Percentiles rank a stretch among this genome's conserved stretches.
Conservation (phyloP, 2,113 vertebrate genomes). For the Spizaetus ornatus region DNA sequence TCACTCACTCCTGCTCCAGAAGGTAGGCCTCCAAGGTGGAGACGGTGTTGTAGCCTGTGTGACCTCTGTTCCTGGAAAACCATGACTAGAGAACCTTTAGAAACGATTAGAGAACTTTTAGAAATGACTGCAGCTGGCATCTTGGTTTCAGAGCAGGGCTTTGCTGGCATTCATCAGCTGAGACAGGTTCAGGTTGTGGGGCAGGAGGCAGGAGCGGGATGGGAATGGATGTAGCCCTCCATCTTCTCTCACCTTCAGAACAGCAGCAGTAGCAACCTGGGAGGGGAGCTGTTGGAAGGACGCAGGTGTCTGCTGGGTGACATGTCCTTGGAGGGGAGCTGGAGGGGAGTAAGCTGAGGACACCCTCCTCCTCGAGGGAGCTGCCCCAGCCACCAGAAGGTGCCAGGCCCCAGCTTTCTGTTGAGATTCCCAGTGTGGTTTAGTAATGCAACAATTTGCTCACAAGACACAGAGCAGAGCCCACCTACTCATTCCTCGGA, state of each 20-base stretch:
- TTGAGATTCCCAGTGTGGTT: neutral
- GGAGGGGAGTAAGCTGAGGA: neutral
- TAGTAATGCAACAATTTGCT: neutral
- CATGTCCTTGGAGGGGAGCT: neutral
- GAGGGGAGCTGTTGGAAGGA: neutral
- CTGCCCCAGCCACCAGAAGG: neutral
- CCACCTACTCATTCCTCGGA: constrained; percentile 12
- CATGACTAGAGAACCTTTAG: neutral
- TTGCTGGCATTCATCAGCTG: neutral
- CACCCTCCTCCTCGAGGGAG: neutral
- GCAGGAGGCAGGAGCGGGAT: neutral
- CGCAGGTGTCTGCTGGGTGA: neutral
- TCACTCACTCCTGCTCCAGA: neutral
- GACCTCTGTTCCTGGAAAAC: neutral
- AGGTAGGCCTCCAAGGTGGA: neutral
- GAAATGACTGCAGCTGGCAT: neutral
- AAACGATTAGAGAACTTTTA: neutral
- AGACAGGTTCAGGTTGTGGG: neutral
- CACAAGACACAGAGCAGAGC: neutral
- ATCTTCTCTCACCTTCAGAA: neutral
- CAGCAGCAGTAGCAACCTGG: neutral
- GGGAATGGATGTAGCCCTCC: neutral
- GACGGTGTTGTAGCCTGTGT: neutral
- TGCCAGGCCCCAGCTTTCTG: neutral
- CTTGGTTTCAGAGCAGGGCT: neutral